These are phyloP conservation scores for Philopotamus ludificatus DNA, from an alignment of 1,140 invertebrate species.

Conservation along the genomic window DNA sequence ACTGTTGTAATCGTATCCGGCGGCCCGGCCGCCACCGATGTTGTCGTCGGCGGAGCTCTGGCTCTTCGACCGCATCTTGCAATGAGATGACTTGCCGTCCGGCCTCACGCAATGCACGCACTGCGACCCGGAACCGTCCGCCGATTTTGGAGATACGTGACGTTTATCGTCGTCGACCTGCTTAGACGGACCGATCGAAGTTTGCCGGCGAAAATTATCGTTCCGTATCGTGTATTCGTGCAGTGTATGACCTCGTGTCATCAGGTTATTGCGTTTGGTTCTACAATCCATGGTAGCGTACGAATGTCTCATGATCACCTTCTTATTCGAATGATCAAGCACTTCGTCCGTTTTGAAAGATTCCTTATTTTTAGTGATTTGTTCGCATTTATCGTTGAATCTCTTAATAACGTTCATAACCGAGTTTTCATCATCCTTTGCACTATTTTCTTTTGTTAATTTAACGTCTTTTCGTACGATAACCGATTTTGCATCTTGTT, in stretches of 20 bases:
- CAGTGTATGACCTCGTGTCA: conserved; percentile 35
- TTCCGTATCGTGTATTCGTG: conserved; percentile 30
- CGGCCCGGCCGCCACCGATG: background rate
- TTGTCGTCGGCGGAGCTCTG: conserved; percentile 5
- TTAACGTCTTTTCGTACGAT: background rate
- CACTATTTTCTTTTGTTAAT: background rate
- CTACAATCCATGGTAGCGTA: conserved; percentile 40
- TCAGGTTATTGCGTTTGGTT: conserved; percentile 28
- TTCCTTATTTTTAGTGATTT: conserved; percentile 21
- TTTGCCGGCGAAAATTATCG: conserved; percentile 34
- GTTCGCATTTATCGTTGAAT: conserved; percentile 40
- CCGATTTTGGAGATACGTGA: background rate
- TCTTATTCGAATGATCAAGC: conserved; percentile 15
- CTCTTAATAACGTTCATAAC: conserved; percentile 39
- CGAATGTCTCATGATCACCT: conserved; percentile 10
- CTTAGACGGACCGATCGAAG: conserved; percentile 24
- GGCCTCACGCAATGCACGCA: conserved; percentile 15
- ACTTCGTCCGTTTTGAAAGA: background rate
- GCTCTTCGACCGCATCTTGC: conserved; percentile 17
- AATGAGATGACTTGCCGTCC: background rate
- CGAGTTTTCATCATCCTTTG: conserved; percentile 26
- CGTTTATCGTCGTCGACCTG: conserved; percentile 1
- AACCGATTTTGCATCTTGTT: background rate
- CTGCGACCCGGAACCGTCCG: conserved; percentile 4
- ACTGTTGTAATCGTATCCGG: conserved; percentile 13